phyloP scores from a whole-genome alignment of 53 echinoderm and acorn worm species.

The Paracentrotus lividus region DNA sequence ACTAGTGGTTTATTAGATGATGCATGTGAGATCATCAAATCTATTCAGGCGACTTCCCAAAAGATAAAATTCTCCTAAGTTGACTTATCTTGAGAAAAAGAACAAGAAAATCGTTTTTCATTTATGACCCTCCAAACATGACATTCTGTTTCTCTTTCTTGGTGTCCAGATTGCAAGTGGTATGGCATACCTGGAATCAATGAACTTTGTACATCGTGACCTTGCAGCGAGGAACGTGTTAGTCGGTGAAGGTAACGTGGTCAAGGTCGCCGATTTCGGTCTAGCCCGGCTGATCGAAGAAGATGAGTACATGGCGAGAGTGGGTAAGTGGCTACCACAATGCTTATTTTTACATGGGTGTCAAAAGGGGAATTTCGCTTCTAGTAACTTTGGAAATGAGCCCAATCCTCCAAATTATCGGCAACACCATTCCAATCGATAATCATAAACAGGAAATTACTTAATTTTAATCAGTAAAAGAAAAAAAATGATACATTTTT shows the following conservation, averaged over 20 bases:
- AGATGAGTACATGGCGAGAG: conserved; percentile 67
- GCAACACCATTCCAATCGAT: too few relatives aligned
- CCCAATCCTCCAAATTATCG: too few relatives aligned
- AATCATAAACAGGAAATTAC: too few relatives aligned
- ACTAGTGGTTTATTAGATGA: too few relatives aligned
- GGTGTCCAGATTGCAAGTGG: conserved; percentile 75
- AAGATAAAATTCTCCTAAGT: too few relatives aligned
- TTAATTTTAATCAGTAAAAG: too few relatives aligned
- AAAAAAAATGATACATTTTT: too few relatives aligned
- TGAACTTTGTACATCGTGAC: conserved; percentile 81
- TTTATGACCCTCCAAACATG: not conserved
- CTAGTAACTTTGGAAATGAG: too few relatives aligned
- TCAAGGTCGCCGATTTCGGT: conserved; percentile 87
- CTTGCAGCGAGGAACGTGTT: conserved; percentile 84
- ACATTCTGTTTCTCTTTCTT: not conserved
- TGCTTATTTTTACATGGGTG: too few relatives aligned
- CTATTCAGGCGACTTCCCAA: too few relatives aligned
- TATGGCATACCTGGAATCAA: conserved; percentile 76
- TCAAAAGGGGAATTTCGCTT: too few relatives aligned
- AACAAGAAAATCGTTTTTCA: not conserved
- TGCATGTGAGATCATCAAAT: too few relatives aligned
- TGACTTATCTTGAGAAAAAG: not conserved
- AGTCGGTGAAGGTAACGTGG: conserved; percentile 69
- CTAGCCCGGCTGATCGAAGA: conserved; percentile 82
- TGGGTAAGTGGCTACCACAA: conserved; percentile 16